phyloP scores from a whole-genome alignment of 92 coral and sea anemone species.

The Epizoanthus rinbou region DNA sequence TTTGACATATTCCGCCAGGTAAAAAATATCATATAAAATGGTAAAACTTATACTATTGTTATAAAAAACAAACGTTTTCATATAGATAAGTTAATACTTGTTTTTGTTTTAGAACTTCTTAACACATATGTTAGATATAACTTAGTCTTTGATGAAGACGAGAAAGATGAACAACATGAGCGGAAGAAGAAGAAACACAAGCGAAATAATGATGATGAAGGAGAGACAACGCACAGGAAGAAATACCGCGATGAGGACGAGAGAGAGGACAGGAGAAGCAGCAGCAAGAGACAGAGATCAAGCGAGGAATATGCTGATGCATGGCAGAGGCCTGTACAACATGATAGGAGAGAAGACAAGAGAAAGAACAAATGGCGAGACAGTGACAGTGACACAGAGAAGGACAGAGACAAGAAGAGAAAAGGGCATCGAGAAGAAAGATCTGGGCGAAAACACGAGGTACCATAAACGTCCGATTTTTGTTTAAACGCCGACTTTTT shows the following conservation, averaged over 20 bases:
- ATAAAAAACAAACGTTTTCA: no score
- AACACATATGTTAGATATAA: conserved; percentile 60
- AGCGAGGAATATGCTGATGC: conserved; percentile 38
- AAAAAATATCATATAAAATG: no score
- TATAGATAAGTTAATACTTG: neutral
- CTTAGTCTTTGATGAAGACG: conserved; percentile 77
- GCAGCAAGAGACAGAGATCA: conserved; percentile 33
- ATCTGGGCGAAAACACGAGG: conserved; percentile 10
- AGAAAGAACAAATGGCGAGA: conserved; percentile 14
- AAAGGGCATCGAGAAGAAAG: conserved; percentile 10
- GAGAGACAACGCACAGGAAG: neutral
- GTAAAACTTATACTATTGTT: no score
- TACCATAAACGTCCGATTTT: neutral
- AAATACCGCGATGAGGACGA: conserved; percentile 12
- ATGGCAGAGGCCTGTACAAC: conserved; percentile 16
- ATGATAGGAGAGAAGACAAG: conserved; percentile 9
- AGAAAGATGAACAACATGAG: conserved; percentile 35
- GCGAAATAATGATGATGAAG: conserved; percentile 44
- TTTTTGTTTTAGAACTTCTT: neutral
- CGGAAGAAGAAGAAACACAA: conserved; percentile 48
- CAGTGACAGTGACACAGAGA: conserved; percentile 9
- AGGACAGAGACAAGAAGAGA: conserved; percentile 18
- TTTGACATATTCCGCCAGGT: no score
- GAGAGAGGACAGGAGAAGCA: neutral
- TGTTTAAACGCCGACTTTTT: no score